Base-by-base conservation (phyloP, 2,888 invertebrate species). In the Cactoblastis cactorum region DNA sequence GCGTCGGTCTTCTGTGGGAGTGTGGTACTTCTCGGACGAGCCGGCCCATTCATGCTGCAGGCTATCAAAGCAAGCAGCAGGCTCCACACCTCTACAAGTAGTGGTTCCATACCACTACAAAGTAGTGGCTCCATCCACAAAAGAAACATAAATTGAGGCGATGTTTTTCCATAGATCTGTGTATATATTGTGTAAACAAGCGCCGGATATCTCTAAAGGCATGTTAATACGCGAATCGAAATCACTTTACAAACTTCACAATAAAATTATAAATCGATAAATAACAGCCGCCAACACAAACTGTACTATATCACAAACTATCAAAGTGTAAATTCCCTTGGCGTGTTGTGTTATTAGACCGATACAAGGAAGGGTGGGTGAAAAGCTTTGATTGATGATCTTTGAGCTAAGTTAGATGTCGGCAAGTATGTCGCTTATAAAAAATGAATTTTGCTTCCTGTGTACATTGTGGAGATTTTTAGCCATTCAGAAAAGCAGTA, bases 331-430 rank as follows among this genome's bases (percentile, higher is more conserved):
- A 17, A 28, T 28, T 43, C 1, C 11, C 9, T 28, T 43, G 43
- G 15, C 15, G 15, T 11, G 6, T 24, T 15, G 41, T 5, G n/a
- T 43, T 28, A 32, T 28, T 9, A 17, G 43, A 43, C 28, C 43
- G 17, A 43, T 24, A 15, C n/a, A 3, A 11, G 43, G 43, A 43
- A 28, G 43, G 43, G 43, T 43, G 43, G 28, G 17, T 15, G 35
- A 41, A 43, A 43, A 24, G 41, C 41, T 22, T 24, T 43, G 43
- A 43, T 43, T 43, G 43, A 43, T 43, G 43, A 28, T 43, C 28
- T 43, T 17, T 19, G 2, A 43, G 43, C 43, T 32, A 32, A 43
- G 28, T 43, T 43, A 17, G 28, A 32, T 28, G 43, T 43, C 15
- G 43, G 15, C 22, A 41, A 38, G 38, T 41, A 41, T 32, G 43